Base-by-base conservation (phyloP, 2,797 vertebrate genomes). In the Phrynocephalus vlangalii region DNA sequence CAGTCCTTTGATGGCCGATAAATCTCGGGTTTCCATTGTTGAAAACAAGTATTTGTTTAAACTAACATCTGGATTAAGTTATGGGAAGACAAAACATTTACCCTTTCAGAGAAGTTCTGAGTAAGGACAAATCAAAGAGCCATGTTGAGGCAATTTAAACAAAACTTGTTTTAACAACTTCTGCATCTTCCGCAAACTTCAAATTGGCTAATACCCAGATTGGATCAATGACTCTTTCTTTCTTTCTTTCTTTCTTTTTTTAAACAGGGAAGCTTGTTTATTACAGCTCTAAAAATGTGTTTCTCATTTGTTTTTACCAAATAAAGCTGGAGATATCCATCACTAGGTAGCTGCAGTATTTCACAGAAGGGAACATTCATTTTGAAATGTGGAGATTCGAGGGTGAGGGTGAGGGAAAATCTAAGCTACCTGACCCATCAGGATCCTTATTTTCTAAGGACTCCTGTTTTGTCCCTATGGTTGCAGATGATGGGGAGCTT, bases 101-200 rank as follows among this genome's bases (percentile, higher is more conserved):
- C 10, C 2, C 6, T 48, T 9, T 78, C 22, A 56, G 5, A 78
- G 11, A 80, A 33, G 52, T 28, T 79, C 63, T 60, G 4, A 6
- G 13, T 50, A 52, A 68, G 9, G 44, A 30, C 24, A 68, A 68
- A 52, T 66, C 28, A 85, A 68, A 77, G 18, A n/a, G 2, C 13
- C 48, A 78, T 52, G 10, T 68, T 68, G 28, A 85, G 33, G 4
- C 24, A 63, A 38, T 26, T 26, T 30, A 84, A 20, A n/a, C 8
- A 76, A 84, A 30, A 67, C 24, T 86, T 78, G 16, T 9, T 77
- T 77, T 78, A 50, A 68, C 26, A 30, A 66, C 67, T 86, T 70
- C 22, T 38, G 18, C 22, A 78, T 30, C 16, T 28, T 28, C 28
- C n/a, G 20, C 6, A 5, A 5, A 60, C 1, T 67, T n/a, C 3